Conservation (phyloP, 2,888 invertebrate species). For the Polylopha cassiicola region DNA sequence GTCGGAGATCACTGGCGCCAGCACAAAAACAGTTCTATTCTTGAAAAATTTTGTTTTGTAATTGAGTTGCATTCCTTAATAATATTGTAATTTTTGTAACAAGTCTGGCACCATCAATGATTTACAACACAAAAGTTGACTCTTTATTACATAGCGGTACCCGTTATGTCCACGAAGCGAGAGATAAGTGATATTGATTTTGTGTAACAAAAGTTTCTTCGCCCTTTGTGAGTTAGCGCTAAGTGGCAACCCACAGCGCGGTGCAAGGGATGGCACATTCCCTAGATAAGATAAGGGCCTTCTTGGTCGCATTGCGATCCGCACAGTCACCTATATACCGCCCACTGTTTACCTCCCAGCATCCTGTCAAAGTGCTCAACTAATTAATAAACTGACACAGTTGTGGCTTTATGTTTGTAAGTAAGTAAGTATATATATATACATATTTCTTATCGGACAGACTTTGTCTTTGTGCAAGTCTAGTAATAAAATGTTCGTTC, state of each 20-base stretch:
- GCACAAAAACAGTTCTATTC: conserved; percentile 25
- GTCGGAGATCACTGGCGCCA: conserved; percentile 6
- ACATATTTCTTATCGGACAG: conserved; percentile 16
- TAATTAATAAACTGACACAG: conserved; percentile 20
- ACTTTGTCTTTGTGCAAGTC: conserved; percentile 17
- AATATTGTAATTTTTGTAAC: conserved; percentile 34
- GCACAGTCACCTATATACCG: conserved; percentile 48
- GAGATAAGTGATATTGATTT: conserved; percentile 63
- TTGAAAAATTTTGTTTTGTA: conserved; percentile 29
- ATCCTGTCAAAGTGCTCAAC: conserved; percentile 30
- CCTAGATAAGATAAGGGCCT: conserved; percentile 60
- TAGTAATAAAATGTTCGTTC: conserved; percentile 13
- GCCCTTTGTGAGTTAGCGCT: conserved; percentile 56
- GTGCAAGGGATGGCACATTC: conserved; percentile 65
- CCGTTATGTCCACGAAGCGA: conserved; percentile 56
- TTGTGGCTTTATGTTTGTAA: conserved; percentile 15
- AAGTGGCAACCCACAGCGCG: conserved; percentile 59
- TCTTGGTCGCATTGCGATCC: conserved; percentile 56
- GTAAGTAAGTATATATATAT: conserved; percentile 12
- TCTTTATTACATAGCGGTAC: conserved; percentile 40
- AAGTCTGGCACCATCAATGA: conserved; percentile 37
- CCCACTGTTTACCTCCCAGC: conserved; percentile 29
- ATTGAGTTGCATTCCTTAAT: conserved; percentile 40
- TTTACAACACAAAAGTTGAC: conserved; percentile 41
- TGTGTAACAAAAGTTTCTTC: conserved; percentile 52